Evolutionary conservation across 2,888 invertebrate species (phyloP), one percentile per base, ranked within the genome.

Genomic region (Biston stratarius): DNA sequence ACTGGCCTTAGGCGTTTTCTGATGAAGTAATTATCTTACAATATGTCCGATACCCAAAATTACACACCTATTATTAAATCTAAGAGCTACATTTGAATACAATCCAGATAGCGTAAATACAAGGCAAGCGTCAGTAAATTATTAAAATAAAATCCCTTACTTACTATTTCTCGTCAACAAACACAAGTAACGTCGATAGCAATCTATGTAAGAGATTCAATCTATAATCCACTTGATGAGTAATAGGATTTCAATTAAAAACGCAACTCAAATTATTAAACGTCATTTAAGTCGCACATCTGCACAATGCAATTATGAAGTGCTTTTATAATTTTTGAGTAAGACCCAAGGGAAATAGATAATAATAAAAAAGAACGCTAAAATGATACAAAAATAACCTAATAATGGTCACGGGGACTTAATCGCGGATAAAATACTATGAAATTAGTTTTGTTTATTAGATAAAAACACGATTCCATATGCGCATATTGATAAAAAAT

Each of bases 71-170:
- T 55, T 0, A 49, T 48, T 66, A 66, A 40, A 62, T 62, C 61
- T 63, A 67, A 55, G 24, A 63, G 6, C 63, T 74, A 71, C 47
- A 57, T 49, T 51, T 59, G 71, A 70, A 62, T 70, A 67, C 64
- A 72, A 63, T 59, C 36, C 44, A 47, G 68, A 70, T 58, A 72
- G 69, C 73, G 42, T 69, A 67, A 65, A 71, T 67, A 69, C 69
- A 73, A 74, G 65, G 71, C 71, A 71, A 74, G 71, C 72, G 68
- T 69, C 51, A 56, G 56, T 44, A 56, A 55, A 58, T 48, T 61
- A 64, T 61, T 49, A 69, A 70, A 64, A 36, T 10, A 47, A 65
- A 67, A 60, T 61, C 12, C 58, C 6, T 69, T 71, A 74, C 61
- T 11, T 40, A 40, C 66, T 67, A 71, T 48, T 55, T 33, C 57